Evolutionary conservation across 2,113 vertebrate species (phyloP), one percentile per base, ranked within the genome.

Genomic region (Siniperca knerii): DNA sequence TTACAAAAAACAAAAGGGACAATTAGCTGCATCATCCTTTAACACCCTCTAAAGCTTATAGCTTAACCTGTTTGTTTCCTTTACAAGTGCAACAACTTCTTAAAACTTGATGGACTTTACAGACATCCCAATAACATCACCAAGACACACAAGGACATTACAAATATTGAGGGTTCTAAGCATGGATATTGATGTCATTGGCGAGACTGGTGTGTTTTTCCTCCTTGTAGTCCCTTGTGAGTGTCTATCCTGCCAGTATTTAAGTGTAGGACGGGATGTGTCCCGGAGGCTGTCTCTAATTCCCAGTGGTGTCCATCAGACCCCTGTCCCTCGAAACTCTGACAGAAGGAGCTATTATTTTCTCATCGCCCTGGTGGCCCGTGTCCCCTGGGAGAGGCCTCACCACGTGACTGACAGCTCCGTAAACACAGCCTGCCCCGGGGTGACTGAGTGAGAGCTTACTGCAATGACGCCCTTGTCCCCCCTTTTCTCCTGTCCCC

Each of bases 321-420:
- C 94, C 94, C 92, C 92, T 94, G 94, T 96, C 95, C 94, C 94
- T 79, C 48, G 79, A 87, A 94, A 94, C 89, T 94, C 89, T 95
- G 94, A 94, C 95, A 97, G 96, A 95, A 93, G 83, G 93, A 84
- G 91, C 81, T 95, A 95, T 96, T 96, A 95, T 96, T 96, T 96
- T 95, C 91, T 90, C 62, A 73, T 94, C 85, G 81, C 88, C 93
- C 88, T 42, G 85, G 73, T 94, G 90, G 89, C 91, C 74, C 60
- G 37, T 83, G 83, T 94, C 94, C 93, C 94, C 87, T 23, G 89
- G 93, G 95, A 92, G 75, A 60, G 52, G 76, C 73, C 70, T 68
- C 82, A 60, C 80, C 87, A 81, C 66, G 86, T 90, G 90, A 92
- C 85, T 91, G 93, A 96, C 95, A 96, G 90, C 90, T 94, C 90